These are phyloP conservation scores for Thryonomys swinderianus DNA, from an alignment of 2,113 vertebrate genomes.

Conservation along the genomic window DNA sequence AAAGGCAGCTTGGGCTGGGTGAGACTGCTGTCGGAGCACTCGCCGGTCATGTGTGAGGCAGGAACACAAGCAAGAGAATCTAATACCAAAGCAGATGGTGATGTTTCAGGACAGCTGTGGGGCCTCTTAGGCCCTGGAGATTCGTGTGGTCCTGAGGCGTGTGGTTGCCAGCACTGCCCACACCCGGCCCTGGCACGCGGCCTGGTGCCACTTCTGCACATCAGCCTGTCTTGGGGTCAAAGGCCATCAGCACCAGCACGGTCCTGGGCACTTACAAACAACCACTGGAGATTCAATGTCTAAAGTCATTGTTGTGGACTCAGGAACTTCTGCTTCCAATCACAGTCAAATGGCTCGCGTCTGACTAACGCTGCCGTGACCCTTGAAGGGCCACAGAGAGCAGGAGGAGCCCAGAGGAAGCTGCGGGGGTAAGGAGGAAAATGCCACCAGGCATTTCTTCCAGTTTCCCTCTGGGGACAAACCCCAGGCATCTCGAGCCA, in stretches of 20 bases:
- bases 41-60: background rate
- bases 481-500: background rate
- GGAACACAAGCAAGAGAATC: background rate
- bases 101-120: background rate
- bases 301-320: background rate
- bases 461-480: background rate
- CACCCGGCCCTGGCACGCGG: background rate
- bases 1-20: background rate
- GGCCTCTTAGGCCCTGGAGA: background rate
- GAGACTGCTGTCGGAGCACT: accelerated
- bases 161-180: background rate
- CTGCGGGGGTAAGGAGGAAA: background rate
- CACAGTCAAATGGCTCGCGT: background rate
- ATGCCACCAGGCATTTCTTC: background rate
- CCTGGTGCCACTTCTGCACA: background rate
- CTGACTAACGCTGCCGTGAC: background rate
- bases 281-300: background rate
- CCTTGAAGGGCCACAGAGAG: background rate
- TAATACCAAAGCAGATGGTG: background rate
- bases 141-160: background rate
- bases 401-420: background rate
- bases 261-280: background rate
- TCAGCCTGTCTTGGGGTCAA: background rate
- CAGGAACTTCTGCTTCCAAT: background rate
- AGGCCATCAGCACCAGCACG: background rate